Evolutionary conservation across 2,888 invertebrate species (phyloP).

Genomic region (Pinctada fucata): DNA sequence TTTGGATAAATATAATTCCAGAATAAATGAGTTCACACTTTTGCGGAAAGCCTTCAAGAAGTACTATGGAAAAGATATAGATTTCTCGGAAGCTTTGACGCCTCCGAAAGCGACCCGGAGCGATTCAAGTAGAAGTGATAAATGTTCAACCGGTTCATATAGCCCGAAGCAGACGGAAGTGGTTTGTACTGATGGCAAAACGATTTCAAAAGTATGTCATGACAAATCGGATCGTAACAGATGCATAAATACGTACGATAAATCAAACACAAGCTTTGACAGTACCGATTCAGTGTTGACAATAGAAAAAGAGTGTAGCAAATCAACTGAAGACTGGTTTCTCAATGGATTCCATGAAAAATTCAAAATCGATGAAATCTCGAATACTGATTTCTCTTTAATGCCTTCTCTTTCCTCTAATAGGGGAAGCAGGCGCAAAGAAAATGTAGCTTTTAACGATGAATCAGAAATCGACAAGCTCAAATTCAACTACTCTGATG

Average conservation of each 20-base stretch:
- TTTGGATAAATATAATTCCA: slow-evolving; percentile 7
- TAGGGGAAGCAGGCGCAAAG: background rate
- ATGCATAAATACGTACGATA: background rate
- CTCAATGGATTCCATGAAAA: background rate
- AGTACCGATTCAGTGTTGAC: background rate
- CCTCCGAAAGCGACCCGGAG: slow-evolving; percentile 12
- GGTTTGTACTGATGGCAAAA: background rate
- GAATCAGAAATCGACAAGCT: slow-evolving; percentile 2
- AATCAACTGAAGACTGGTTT: background rate
- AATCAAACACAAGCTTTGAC: background rate
- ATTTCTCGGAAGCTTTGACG: slow-evolving; percentile 10
- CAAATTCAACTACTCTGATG: slow-evolving; percentile 10
- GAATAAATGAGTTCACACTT: slow-evolving; percentile 24
- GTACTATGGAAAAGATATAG: slow-evolving; percentile 23
- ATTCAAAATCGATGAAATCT: background rate
- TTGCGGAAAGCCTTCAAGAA: slow-evolving; percentile 27
- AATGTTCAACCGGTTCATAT: background rate
- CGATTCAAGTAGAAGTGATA: slow-evolving; percentile 1
- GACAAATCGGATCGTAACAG: background rate
- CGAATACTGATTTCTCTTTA: background rate
- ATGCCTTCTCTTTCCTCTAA: background rate
- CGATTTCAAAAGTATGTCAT: background rate
- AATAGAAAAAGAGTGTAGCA: background rate
- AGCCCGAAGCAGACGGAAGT: background rate
- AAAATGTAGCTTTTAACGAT: background rate